A percentile compares a stretch with the other conserved stretches of the same genome.
phyloP scores from a whole-genome alignment of 2,797 vertebrate species.

The Streptopelia turtur region DNA sequence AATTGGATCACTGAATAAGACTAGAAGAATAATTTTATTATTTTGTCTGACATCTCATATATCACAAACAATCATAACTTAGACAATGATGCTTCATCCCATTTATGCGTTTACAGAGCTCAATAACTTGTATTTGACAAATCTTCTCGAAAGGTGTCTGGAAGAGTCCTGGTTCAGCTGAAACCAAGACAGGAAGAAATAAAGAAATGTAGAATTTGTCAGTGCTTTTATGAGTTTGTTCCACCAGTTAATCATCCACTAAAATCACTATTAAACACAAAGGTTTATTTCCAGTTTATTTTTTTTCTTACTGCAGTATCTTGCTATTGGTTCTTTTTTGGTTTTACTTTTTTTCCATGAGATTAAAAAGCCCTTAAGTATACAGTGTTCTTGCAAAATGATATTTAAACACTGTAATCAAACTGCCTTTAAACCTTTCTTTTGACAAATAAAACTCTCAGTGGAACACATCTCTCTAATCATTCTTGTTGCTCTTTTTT shows the following conservation, averaged over 20 bases:
- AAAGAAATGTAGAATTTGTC: not conserved
- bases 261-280: not conserved
- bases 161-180: not conserved
- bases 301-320: not conserved
- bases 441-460: not conserved
- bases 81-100: not conserved
- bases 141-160: not conserved
- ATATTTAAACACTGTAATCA: not conserved
- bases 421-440: not conserved
- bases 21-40: not conserved
- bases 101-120: not conserved
- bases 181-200: not conserved
- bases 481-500: not conserved
- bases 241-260: not conserved
- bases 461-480: not conserved
- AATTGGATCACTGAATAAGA: not conserved
- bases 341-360: rapidly evolving
- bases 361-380: not conserved
- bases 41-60: not conserved
- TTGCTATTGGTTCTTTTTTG: not conserved
- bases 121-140: not conserved
- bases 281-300: not conserved
- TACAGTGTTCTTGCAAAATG: not conserved
- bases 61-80: not conserved
- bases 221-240: not conserved